phyloP scores from a whole-genome alignment of 1,140 invertebrate species.

The Drosophila bipectinata region DNA sequence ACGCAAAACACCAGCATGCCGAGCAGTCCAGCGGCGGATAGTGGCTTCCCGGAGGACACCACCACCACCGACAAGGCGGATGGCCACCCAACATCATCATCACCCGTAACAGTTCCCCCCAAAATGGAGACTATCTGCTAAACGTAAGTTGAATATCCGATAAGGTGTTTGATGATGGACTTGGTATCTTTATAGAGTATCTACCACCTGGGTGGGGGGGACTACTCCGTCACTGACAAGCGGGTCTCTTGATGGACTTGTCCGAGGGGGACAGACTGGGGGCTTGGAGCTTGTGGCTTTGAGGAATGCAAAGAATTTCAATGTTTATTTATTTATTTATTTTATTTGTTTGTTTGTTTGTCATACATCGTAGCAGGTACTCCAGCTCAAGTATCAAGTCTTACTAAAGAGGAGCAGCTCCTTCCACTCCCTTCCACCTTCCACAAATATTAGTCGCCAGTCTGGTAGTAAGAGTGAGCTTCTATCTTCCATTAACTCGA shows the following conservation, averaged over 20 bases:
- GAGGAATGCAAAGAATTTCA: constrained; percentile 16
- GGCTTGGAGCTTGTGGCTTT: neutral
- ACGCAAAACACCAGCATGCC: constrained; percentile 88
- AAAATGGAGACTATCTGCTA: constrained; percentile 45
- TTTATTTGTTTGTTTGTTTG: constrained; percentile 5
- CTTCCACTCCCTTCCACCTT: too few species aligned
- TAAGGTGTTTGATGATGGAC: constrained; percentile 3
- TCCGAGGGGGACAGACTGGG: neutral
- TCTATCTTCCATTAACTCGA: neutral
- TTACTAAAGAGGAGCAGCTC: too few species aligned
- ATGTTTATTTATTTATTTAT: neutral
- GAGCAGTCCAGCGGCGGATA: constrained; percentile 26
- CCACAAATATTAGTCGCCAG: neutral
- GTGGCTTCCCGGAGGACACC: constrained; percentile 19
- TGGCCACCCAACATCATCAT: neutral
- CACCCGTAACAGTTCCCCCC: neutral
- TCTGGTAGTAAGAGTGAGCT: neutral
- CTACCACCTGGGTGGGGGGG: neutral
- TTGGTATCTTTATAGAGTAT: neutral
- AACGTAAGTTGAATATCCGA: constrained; percentile 38
- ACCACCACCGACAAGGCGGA: neutral
- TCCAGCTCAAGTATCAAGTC: too few species aligned
- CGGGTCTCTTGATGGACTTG: constrained; percentile 5
- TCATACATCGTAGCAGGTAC: neutral
- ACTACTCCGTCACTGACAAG: constrained; percentile 13